phyloP scores from a whole-genome alignment of 2,888 invertebrate species.

The Hemistola chrysoprasaria region DNA sequence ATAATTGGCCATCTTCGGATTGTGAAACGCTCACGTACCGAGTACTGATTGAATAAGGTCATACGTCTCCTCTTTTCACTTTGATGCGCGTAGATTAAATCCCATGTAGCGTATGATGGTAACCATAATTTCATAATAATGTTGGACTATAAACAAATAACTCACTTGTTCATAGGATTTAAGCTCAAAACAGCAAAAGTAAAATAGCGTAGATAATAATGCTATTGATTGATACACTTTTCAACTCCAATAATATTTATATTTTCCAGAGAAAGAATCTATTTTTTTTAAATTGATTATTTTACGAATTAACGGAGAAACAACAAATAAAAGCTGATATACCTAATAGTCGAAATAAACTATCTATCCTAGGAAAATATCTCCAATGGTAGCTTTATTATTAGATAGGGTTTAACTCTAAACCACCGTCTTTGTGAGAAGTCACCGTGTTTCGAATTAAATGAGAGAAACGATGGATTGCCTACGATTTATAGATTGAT shows the following conservation, averaged over 20 bases:
- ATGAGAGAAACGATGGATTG: conserved; percentile 28
- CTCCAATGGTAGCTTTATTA: conserved; percentile 3
- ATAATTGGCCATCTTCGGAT: conserved; percentile 29
- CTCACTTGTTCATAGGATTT: no score
- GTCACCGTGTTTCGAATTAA: conserved; percentile 28
- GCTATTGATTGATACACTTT: no score
- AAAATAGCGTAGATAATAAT: no score
- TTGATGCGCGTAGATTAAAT: conserved; percentile 25
- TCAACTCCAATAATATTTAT: no score
- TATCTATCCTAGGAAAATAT: neutral
- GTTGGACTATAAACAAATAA: no score
- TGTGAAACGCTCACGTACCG: conserved; percentile 25
- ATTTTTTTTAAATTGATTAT: no score
- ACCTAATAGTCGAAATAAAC: no score
- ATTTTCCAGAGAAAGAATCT: no score
- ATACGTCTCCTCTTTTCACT: conserved; percentile 26
- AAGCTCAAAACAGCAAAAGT: no score
- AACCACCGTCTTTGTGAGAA: conserved; percentile 16
- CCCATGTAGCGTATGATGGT: conserved; percentile 11
- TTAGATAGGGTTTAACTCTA: conserved; percentile 16
- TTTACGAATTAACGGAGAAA: no score
- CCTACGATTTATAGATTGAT: conserved; percentile 40
- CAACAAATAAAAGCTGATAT: no score
- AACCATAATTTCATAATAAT: no score
- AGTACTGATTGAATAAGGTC: conserved; percentile 33